Percentiles rank a stretch among this genome's conserved stretches.
These are phyloP conservation scores for Ips nitidus DNA, from an alignment of 1,140 invertebrate species.

Conservation along the genomic window DNA sequence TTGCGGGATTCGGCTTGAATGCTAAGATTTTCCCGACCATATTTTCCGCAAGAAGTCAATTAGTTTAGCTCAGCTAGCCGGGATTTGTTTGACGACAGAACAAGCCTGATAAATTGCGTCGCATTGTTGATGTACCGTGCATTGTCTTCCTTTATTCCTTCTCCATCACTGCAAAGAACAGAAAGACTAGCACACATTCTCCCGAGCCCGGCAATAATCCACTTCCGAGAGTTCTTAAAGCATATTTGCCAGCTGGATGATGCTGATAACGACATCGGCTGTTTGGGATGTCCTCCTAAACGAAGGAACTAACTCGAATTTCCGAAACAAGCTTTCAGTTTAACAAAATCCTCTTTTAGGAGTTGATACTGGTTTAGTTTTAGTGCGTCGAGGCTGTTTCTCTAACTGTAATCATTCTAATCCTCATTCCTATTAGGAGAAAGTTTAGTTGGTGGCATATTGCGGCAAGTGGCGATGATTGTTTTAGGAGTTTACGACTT, in stretches of 20 bases:
- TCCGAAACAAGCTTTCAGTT: not conserved
- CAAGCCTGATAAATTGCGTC: conserved; percentile 7
- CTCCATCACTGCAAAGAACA: not conserved
- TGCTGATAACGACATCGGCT: not conserved
- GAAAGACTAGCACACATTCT: not conserved
- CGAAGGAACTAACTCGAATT: not conserved
- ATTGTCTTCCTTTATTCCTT: not conserved
- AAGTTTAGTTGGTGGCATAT: too few species aligned
- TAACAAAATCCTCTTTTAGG: not conserved
- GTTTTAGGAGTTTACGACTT: too few species aligned
- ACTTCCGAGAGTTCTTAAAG: not conserved
- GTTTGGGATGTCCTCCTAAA: not conserved
- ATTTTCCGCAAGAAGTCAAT: conserved; percentile 19
- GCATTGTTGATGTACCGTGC: conserved; percentile 6
- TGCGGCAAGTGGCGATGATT: too few species aligned
- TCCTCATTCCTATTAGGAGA: too few species aligned
- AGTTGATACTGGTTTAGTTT: not conserved
- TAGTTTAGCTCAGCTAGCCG: conserved; percentile 16
- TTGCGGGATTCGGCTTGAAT: conserved; percentile 10
- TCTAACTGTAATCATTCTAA: too few species aligned
- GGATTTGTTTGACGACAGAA: conserved; percentile 13
- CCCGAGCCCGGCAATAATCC: not conserved
- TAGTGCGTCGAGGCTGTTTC: too few species aligned
- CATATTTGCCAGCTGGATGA: conserved; percentile 2
- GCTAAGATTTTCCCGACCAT: conserved; percentile 13